Evolutionary conservation across 1,140 invertebrate genomes (phyloP).

Genomic region (Adoxophyes honmai): DNA sequence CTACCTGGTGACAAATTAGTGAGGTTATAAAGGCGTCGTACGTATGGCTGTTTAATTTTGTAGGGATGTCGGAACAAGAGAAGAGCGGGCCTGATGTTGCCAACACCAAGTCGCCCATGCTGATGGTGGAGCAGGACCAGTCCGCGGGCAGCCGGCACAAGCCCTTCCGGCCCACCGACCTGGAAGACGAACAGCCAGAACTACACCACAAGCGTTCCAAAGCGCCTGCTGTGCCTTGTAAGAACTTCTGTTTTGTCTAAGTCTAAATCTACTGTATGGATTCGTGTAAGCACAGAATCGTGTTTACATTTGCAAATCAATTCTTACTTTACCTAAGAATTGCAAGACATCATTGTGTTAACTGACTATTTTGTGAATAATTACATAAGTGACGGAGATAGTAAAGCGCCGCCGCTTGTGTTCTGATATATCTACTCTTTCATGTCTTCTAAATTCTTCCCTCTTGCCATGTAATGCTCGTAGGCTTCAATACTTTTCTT

Average conservation of each 20-base stretch:
- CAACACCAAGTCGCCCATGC: constrained; percentile 21
- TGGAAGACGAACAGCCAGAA: constrained; percentile 35
- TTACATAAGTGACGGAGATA: too few species aligned
- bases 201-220: constrained; percentile 42
- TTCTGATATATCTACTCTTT: too few species aligned
- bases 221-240: constrained; percentile 51
- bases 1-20: constrained; percentile 43
- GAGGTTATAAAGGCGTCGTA: constrained; percentile 33
- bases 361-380: too few species aligned
- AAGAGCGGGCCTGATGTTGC: constrained; percentile 30
- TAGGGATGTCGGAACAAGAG: constrained; percentile 57
- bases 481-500: too few species aligned
- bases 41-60: constrained; percentile 57
- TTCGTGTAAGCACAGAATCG: too few species aligned
- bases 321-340: too few species aligned
- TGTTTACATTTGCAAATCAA: too few species aligned
- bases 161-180: constrained; percentile 35
- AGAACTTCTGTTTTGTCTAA: constrained; percentile 9
- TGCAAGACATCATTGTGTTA: too few species aligned
- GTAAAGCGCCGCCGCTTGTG: too few species aligned
- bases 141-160: constrained; percentile 36
- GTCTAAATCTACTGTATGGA: too few species aligned
- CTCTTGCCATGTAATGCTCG: too few species aligned
- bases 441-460: too few species aligned
- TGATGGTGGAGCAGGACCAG: constrained; percentile 45